Evolutionary conservation across 2,888 invertebrate species (phyloP).

Genomic region (Glaucopsyche alexis): DNA sequence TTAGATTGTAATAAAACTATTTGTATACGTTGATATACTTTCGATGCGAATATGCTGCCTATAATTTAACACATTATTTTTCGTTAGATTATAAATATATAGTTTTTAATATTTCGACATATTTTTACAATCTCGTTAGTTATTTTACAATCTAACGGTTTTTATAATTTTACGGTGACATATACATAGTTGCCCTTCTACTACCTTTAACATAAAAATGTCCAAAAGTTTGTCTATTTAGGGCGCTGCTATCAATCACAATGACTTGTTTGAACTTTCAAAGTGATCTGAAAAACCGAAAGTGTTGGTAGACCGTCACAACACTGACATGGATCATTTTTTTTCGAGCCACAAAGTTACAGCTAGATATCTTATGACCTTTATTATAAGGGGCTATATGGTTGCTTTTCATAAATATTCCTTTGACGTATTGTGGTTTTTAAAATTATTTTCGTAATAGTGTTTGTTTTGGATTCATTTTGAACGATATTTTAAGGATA

Average conservation of each 20-base stretch:
- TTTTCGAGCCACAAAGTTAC: conserved; percentile 42
- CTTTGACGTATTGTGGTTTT: neutral
- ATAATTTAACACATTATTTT: too few relatives aligned
- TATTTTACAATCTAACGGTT: too few relatives aligned
- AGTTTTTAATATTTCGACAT: too few relatives aligned
- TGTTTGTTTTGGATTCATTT: conserved; percentile 26
- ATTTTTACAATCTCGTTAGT: too few relatives aligned
- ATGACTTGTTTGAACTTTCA: conserved; percentile 44
- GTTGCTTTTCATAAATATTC: neutral
- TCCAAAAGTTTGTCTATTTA: conserved; percentile 18
- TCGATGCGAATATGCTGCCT: too few relatives aligned
- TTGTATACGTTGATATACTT: too few relatives aligned
- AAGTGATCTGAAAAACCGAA: conserved; percentile 44
- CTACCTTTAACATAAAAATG: neutral
- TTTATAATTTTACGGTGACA: too few relatives aligned
- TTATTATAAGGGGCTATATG: neutral
- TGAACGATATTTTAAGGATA: conserved; percentile 19
- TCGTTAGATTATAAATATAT: too few relatives aligned
- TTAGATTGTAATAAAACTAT: too few relatives aligned
- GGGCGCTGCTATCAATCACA: conserved; percentile 45
- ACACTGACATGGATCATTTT: conserved; percentile 48
- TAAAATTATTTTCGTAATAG: conserved; percentile 21
- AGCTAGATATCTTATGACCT: neutral
- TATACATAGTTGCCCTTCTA: neutral
- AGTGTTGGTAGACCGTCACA: conserved; percentile 48